Evolutionary conservation across 53 echinoderm and acorn worm species (phyloP), one percentile per base, ranked within the genome.

Genomic region (Paracentrotus lividus): DNA sequence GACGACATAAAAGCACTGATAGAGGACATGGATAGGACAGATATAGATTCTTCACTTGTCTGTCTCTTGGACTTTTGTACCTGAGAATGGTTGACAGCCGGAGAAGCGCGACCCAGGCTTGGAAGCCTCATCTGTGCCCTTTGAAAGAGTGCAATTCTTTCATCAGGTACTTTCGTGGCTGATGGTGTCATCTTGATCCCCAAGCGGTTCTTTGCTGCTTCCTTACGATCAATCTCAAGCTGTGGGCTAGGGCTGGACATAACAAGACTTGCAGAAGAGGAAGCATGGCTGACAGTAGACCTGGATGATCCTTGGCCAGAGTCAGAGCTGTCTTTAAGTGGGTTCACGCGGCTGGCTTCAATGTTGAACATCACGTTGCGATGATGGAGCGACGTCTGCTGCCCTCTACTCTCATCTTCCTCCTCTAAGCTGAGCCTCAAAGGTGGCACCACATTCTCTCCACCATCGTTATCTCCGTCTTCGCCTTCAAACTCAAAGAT

Each of bases 211-310:
- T 95, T 95, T 0, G 94, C 94, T 6, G 92, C 92, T 51, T 90
- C 91, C 32, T 53, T 68, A 32, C 91, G 91, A 15, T 92, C 92
- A 0, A 92, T 27, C 2, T 93, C 94, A 86, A 96, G 45, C 65
- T 94, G 93, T 12, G 98, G 98, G 76, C 98, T 98, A 15, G 98
- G 97, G 13, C 97, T 98, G 3, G 98, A 98, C 45, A 89, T 84
- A 49, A 95, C 72, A 23, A 93, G 93, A 66, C 96, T 96, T 0
- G 90, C 84, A 1, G 95, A 92, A 15, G 98, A 97, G 8, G 94
- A 94, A 2, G 96, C 84, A 34, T 93, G 88, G 66, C 97, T 98
- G 51, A 87, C 94, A 4, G 94, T 95, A 1, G 98, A 96, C 49
- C 96, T 49, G 6, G 95, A 93, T 14, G 98, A 98, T 43, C 98